Conservation (phyloP, 2,113 vertebrate species). For the Ptyas mucosa region DNA sequence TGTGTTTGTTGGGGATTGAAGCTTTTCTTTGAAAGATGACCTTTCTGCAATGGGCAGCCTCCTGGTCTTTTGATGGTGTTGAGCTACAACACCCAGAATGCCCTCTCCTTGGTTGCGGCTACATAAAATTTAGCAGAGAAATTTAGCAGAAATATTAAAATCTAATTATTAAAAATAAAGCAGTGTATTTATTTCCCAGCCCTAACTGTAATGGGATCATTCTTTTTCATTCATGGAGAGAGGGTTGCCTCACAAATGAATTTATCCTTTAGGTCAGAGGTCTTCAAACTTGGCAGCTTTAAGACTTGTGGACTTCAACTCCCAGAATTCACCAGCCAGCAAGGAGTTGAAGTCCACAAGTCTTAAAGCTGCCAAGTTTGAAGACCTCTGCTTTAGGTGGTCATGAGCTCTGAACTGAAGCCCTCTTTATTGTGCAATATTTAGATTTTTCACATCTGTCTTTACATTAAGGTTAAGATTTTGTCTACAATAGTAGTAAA, state of each 20-base stretch:
- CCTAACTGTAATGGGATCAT: not conserved
- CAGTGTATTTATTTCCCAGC: not conserved
- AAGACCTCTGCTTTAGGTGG: not conserved
- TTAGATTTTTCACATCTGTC: not conserved
- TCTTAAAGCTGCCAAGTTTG: too few species aligned
- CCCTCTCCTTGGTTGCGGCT: not conserved
- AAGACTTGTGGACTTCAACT: too few species aligned
- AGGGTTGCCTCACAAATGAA: not conserved
- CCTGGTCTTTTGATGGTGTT: not conserved
- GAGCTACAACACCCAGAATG: not conserved
- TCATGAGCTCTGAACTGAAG: not conserved
- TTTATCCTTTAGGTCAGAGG: not conserved
- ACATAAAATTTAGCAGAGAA: not conserved
- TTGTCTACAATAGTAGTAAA: not conserved
- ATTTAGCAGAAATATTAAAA: not conserved
- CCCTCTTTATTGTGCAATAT: not conserved
- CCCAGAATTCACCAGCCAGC: too few species aligned
- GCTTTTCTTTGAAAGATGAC: not conserved
- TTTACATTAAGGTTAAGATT: not conserved
- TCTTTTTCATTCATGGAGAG: not conserved
- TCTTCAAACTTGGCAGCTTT: too few species aligned
- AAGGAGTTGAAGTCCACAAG: too few species aligned
- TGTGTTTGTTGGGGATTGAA: not conserved
- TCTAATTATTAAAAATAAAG: not conserved
- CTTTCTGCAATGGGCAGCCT: not conserved